Conservation (phyloP, 2,797 vertebrate species). For the Heliangelus exortis region DNA sequence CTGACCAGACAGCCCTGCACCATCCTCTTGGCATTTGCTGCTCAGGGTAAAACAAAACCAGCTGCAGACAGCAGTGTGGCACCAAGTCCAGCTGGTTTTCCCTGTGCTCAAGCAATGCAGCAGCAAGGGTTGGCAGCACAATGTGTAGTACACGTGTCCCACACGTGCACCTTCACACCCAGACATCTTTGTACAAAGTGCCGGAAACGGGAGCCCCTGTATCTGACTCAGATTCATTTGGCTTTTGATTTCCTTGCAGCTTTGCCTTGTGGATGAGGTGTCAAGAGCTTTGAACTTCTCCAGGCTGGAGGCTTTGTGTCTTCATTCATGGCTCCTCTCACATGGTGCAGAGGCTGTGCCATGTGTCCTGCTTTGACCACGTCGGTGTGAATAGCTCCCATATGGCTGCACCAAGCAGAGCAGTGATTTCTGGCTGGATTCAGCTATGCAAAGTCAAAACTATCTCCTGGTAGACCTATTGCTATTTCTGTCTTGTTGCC, state of each 20-base stretch:
- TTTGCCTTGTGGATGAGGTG: not conserved
- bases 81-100: accelerated
- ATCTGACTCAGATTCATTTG: not conserved
- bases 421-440: not conserved
- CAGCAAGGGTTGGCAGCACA: accelerated
- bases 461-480: not conserved
- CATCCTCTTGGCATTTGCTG: not conserved
- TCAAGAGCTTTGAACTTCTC: slow-evolving; percentile 4
- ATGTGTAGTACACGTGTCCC: not conserved
- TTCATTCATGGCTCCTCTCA: accelerated
- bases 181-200: not conserved
- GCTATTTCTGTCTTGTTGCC: slow-evolving; percentile 21
- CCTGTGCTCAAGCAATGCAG: accelerated
- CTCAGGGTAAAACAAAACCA: accelerated
- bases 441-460: not conserved
- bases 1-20: accelerated
- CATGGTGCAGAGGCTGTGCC: not conserved
- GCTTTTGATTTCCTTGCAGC: not conserved
- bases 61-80: not conserved
- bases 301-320: not conserved
- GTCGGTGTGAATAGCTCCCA: not conserved
- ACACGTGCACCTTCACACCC: accelerated
- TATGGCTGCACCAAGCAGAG: not conserved
- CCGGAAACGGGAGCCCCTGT: not conserved
- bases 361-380: accelerated